Evolutionary conservation across 2,888 invertebrate species (phyloP).

Genomic region (Operophtera brumata): DNA sequence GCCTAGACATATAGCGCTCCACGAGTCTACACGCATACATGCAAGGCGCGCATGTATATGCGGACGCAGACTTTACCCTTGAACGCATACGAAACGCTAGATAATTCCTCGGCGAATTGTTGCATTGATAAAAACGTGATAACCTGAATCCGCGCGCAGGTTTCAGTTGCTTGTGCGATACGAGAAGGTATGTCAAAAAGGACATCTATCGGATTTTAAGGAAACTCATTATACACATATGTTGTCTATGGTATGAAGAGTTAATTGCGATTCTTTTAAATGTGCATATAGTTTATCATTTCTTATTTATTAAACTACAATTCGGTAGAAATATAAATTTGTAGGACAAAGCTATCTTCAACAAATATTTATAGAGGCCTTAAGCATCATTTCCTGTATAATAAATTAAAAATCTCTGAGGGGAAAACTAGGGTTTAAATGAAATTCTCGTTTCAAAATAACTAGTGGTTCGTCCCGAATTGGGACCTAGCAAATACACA

Average conservation of each 20-base stretch:
- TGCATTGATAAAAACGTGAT: constrained; percentile 76
- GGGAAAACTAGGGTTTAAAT: too few relatives aligned
- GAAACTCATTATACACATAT: constrained; percentile 1
- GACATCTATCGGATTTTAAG: constrained; percentile 17
- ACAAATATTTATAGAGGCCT: too few relatives aligned
- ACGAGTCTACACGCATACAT: constrained; percentile 51
- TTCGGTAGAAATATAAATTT: too few relatives aligned
- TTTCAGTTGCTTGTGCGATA: constrained; percentile 41
- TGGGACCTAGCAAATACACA: too few relatives aligned
- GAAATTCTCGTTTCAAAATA: too few relatives aligned
- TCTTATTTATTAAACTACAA: too few relatives aligned
- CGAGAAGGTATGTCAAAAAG: constrained; percentile 29
- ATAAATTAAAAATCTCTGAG: too few relatives aligned
- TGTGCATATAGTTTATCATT: too few relatives aligned
- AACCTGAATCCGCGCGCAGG: constrained; percentile 59
- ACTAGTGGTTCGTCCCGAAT: too few relatives aligned
- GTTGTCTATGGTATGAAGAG: constrained; percentile 4
- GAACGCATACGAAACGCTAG: constrained; percentile 72
- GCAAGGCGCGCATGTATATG: constrained; percentile 54
- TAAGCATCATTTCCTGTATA: too few relatives aligned
- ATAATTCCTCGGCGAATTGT: constrained; percentile 68
- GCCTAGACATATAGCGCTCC: constrained; percentile 55
- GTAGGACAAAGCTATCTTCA: too few relatives aligned
- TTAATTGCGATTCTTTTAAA: neutral
- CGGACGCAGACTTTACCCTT: constrained; percentile 76